phyloP scores from a whole-genome alignment of 2,797 vertebrate species.

The Gallirallus australis region DNA sequence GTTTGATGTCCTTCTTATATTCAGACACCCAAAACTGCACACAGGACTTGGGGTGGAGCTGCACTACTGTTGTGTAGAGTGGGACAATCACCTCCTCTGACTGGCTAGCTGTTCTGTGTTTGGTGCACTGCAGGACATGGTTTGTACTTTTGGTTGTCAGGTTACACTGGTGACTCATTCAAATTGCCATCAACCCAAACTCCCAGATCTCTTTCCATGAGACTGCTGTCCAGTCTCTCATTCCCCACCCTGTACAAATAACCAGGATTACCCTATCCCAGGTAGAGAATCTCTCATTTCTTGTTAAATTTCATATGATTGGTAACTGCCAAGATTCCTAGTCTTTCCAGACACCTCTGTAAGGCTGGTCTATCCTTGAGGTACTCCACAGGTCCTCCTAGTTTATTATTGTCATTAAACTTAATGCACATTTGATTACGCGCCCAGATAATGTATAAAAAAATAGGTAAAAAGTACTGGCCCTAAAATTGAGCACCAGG shows the following conservation, averaged over 20 bases:
- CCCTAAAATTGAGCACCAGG: background rate
- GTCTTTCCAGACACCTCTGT: background rate
- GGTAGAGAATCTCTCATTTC: background rate
- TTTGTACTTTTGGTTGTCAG: background rate
- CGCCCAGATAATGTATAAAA: background rate
- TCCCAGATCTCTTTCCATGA: accelerated
- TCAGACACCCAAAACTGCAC: background rate
- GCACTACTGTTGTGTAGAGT: background rate
- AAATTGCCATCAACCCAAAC: background rate
- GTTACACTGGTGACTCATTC: background rate
- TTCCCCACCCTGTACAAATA: background rate
- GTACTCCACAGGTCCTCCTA: background rate
- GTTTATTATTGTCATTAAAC: background rate
- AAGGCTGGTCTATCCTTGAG: background rate
- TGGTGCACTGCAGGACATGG: background rate
- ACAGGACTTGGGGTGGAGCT: background rate
- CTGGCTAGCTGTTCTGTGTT: accelerated
- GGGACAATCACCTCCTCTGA: background rate
- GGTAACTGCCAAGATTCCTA: background rate
- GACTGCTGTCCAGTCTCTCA: background rate
- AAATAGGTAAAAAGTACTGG: background rate
- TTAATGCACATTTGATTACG: background rate
- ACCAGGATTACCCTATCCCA: too few species aligned
- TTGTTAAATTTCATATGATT: background rate
- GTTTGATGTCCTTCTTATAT: background rate